These are phyloP conservation scores for Corynorhinus townsendii DNA, from an alignment of 2,113 vertebrate genomes.

Conservation along the genomic window DNA sequence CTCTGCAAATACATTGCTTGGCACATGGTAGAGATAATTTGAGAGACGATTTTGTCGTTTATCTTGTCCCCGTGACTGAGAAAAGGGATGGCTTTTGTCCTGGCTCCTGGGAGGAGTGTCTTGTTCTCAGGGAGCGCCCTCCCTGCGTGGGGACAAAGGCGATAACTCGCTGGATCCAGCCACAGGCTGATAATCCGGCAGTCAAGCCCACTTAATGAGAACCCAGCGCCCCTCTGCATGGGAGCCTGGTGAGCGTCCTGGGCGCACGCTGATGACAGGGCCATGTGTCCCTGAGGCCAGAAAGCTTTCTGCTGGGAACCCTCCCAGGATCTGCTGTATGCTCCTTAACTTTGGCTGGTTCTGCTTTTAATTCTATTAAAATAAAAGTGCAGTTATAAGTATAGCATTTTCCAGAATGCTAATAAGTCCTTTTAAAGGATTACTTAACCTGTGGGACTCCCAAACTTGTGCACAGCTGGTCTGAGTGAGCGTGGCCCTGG, in stretches of 20 bases:
- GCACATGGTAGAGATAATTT: neutral
- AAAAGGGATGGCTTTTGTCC: neutral
- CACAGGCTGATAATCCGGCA: neutral
- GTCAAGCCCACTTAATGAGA: accelerated
- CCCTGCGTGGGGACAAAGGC: neutral
- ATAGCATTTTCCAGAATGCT: neutral
- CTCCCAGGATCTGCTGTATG: neutral
- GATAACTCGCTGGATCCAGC: neutral
- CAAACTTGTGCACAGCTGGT: neutral
- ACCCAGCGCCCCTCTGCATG: no score
- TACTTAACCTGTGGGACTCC: neutral
- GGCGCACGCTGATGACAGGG: neutral
- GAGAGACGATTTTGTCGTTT: neutral
- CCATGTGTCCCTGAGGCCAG: neutral
- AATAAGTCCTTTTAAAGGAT: neutral
- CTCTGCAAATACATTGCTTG: neutral
- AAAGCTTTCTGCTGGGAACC: neutral
- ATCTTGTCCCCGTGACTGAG: neutral
- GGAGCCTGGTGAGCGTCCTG: no score
- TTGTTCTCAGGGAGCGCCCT: neutral
- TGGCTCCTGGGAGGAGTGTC: neutral
- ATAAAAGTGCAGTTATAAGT: neutral
- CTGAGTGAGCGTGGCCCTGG: neutral
- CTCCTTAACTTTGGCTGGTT: neutral
- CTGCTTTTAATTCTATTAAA: neutral